A percentile compares a stretch with the other conserved stretches of the same genome.
Conservation (phyloP, 2,797 vertebrate species). For the Chelonia mydas region DNA sequence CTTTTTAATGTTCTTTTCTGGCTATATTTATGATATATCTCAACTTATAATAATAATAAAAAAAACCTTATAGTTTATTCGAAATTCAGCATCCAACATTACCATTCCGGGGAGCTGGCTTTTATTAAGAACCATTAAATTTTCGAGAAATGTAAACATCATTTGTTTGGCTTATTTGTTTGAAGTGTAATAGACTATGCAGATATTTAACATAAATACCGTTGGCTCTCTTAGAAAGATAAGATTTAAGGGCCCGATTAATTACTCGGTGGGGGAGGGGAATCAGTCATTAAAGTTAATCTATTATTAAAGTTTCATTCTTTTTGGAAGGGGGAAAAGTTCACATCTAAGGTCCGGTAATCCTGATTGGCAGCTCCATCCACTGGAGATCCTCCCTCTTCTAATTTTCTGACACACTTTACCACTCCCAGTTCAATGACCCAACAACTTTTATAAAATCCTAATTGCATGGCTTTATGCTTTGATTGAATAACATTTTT, state of each 20-base stretch:
- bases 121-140: neutral
- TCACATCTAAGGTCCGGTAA: neutral
- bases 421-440: neutral
- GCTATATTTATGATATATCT: conserved; percentile 6
- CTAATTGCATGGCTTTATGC: neutral
- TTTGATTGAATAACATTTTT: neutral
- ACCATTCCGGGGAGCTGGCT: neutral
- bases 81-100: fast-evolving
- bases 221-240: neutral
- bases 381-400: neutral
- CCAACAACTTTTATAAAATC: neutral
- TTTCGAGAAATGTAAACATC: neutral
- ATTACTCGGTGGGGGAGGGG: neutral
- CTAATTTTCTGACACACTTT: neutral
- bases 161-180: neutral
- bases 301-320: neutral
- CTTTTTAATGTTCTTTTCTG: conserved; percentile 73
- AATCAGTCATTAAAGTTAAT: neutral
- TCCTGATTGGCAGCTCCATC: neutral
- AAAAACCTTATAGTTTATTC: neutral
- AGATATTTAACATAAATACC: neutral
- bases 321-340: neutral
- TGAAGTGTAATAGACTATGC: neutral
- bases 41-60: neutral
- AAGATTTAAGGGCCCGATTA: neutral